Conservation (phyloP, 1,140 invertebrate genomes). For the Drosophila ercepeae region DNA sequence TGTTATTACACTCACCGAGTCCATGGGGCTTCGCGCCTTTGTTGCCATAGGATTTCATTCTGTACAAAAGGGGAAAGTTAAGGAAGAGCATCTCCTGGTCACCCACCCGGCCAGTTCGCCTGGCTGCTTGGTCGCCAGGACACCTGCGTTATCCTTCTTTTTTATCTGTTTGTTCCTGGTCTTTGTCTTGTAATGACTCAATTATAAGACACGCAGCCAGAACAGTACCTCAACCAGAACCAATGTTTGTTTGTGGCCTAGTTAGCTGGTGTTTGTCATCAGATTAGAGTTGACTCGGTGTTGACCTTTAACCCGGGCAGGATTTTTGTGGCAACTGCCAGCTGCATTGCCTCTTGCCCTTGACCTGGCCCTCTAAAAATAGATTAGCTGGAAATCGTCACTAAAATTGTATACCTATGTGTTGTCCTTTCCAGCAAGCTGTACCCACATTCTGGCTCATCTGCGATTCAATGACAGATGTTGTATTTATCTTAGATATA, state of each 20-base stretch:
- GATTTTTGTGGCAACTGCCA: slow-evolving; percentile 44
- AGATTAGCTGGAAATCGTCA: slow-evolving; percentile 17
- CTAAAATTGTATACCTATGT: not conserved
- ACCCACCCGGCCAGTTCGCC: too few relatives aligned
- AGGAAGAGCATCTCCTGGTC: not conserved
- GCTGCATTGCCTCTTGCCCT: slow-evolving; percentile 57
- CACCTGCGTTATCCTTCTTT: slow-evolving; percentile 29
- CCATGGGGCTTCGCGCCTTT: not conserved
- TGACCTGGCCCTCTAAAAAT: slow-evolving; percentile 52
- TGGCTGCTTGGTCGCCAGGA: not conserved
- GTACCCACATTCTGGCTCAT: slow-evolving; percentile 90
- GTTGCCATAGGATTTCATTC: not conserved
- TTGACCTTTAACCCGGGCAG: slow-evolving; percentile 59
- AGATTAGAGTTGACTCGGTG: slow-evolving; percentile 58
- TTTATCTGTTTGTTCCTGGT: slow-evolving; percentile 40
- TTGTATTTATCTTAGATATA: slow-evolving; percentile 94
- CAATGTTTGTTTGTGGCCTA: slow-evolving; percentile 62
- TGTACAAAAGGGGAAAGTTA: not conserved
- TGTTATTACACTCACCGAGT: slow-evolving; percentile 45
- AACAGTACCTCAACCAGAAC: not conserved
- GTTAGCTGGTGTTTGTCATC: slow-evolving; percentile 69
- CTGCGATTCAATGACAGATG: slow-evolving; percentile 93
- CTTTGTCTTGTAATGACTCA: slow-evolving; percentile 67
- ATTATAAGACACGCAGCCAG: slow-evolving; percentile 71
- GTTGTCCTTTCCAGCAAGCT: slow-evolving; percentile 85